Base-by-base conservation (phyloP, 2,888 invertebrate species). In the Stenchaetothrips biformis region DNA sequence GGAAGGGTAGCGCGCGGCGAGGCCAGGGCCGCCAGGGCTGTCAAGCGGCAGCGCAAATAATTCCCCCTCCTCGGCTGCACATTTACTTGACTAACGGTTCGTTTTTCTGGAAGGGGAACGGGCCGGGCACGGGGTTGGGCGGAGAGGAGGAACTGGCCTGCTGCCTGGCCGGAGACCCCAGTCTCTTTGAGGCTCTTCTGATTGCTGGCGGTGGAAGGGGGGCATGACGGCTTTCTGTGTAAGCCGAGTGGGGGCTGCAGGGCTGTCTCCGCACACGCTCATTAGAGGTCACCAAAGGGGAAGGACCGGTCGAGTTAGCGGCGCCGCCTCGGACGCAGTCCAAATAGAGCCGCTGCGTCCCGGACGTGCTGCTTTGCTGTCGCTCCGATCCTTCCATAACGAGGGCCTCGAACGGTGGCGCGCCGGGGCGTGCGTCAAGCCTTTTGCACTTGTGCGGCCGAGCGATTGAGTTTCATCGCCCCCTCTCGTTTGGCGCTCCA, bases 241-340 rank as follows among this genome's bases (percentile, higher is more conserved):
- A n/a, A n/a, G 62, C n/a, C 18, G 62, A 62, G 53, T n/a, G n/a
- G n/a, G 62, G 62, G n/a, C n/a, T 18, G 62, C 62, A n/a, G 62
- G 62, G 62, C 62, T 13, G n/a, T 2, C 62, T 16, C 13, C 53
- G 53, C 53, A 53, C 13, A 11, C 53, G 13, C 53, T 9, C 53
- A 53, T 9, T 16, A 11, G 3, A 1, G 16, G 53, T 16, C 53
- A 53, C 2, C 13, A 53, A 9, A 4, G 37, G 37, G 2, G 4
- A 4, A 37, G 37, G 37, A 37, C 2, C 37, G 37, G 2, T 37
- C 37, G 37, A 37, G 37, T 37, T 37, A 4, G 4, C 37, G 37
- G 59, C 59, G 59, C 59, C 37, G 37, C 1, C 37, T 37, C 37
- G 37, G 37, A 37, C 37, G n/a, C n/a, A n/a, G n/a, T n/a, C n/a